phyloP scores from a whole-genome alignment of 2,888 invertebrate species.

The Oscheius myriophilus region DNA sequence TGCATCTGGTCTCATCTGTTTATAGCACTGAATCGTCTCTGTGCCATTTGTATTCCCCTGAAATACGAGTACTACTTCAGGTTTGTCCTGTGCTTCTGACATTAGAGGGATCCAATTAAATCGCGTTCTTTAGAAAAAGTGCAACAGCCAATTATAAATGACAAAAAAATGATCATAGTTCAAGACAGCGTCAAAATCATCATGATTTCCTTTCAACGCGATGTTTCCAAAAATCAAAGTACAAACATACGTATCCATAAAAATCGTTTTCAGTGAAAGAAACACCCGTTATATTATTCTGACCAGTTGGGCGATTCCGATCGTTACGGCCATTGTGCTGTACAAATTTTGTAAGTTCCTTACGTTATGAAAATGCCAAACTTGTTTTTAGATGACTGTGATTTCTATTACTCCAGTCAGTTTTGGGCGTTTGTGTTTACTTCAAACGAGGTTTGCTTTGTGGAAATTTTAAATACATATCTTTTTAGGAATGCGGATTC shows the following conservation, averaged over 20 bases:
- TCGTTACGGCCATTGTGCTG: constrained; percentile 19
- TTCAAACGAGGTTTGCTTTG: constrained; percentile 3
- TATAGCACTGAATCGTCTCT: constrained; percentile 27
- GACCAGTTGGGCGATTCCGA: constrained; percentile 17
- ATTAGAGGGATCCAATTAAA: too few species aligned
- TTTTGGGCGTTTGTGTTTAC: constrained; percentile 19
- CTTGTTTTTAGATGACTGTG: constrained; percentile 24
- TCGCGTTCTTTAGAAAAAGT: neutral
- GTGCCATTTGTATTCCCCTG: constrained; percentile 28
- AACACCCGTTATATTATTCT: constrained; percentile 21
- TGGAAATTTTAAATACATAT: too few species aligned
- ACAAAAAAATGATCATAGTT: too few species aligned
- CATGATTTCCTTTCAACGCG: neutral
- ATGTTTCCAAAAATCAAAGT: neutral
- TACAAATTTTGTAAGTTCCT: constrained; percentile 23
- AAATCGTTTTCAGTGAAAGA: constrained; percentile 11
- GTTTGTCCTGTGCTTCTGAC: neutral
- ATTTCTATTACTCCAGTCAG: constrained; percentile 9
- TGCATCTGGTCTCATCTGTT: constrained; percentile 30
- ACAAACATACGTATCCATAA: neutral
- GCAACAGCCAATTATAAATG: neutral
- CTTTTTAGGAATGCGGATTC: constrained; percentile 23
- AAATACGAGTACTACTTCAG: constrained; percentile 25
- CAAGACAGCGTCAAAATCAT: too few species aligned
- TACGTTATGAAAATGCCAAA: neutral